Percentiles rank a stretch among this genome's conserved stretches.
Conservation (phyloP, 2,113 vertebrate species). For the Indri indri region DNA sequence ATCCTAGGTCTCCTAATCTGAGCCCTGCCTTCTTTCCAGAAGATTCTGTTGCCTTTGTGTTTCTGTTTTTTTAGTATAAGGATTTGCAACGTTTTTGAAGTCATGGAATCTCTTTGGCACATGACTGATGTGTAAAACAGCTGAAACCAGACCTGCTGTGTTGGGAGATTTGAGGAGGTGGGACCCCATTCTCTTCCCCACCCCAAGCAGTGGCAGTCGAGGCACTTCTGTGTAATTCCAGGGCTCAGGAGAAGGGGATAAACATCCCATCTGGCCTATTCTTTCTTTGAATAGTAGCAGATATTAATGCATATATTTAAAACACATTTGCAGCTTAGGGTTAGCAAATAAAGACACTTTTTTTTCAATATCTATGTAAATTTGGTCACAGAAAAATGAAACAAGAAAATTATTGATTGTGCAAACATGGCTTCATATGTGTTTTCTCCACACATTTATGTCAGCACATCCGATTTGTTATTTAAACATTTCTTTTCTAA, state of each 20-base stretch:
- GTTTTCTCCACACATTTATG: not conserved
- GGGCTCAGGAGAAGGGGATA: not conserved
- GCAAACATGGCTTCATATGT: not conserved
- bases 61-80: not conserved
- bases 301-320: not conserved
- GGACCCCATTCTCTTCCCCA: not conserved
- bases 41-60: not conserved
- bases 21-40: not conserved
- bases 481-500: not conserved
- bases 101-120: not conserved
- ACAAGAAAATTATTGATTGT: not conserved
- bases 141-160: not conserved
- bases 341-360: not conserved
- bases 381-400: conserved; percentile 4
- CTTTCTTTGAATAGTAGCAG: not conserved
- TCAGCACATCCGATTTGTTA: not conserved
- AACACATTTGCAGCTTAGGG: not conserved
- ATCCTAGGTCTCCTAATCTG: not conserved
- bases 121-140: not conserved
- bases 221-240: not conserved
- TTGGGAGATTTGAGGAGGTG: not conserved
- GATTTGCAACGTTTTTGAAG: not conserved
- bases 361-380: not conserved
- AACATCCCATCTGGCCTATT: not conserved
- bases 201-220: not conserved